Conservation (phyloP, 1,140 invertebrate species). For the Steinernema feltiae region DNA sequence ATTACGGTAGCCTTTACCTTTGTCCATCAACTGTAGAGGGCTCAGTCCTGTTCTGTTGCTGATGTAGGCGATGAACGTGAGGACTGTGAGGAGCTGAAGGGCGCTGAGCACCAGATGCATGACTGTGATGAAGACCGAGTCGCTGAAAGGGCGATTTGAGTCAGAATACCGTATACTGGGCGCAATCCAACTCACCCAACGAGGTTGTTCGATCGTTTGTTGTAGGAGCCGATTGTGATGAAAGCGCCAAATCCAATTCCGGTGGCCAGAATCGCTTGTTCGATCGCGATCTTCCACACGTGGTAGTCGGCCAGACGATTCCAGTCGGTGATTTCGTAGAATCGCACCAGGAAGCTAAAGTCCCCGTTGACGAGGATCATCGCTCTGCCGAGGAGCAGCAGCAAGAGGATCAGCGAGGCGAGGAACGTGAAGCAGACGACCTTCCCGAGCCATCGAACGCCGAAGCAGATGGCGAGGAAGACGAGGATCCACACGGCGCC, state of each 20-base stretch:
- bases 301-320: constrained; percentile 47
- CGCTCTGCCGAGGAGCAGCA: constrained; percentile 2
- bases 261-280: constrained; percentile 54
- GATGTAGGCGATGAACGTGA: constrained; percentile 47
- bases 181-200: constrained; percentile 40
- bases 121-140: constrained; percentile 50
- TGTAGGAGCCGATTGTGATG: constrained; percentile 56
- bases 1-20: too few relatives aligned
- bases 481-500: constrained; percentile 51
- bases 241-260: constrained; percentile 58
- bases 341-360: constrained; percentile 22
- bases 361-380: not conserved
- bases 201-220: constrained; percentile 55
- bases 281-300: constrained; percentile 53
- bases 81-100: constrained; percentile 45
- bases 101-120: constrained; percentile 42
- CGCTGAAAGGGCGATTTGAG: constrained; percentile 42
- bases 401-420: not conserved
- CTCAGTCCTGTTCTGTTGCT: constrained; percentile 41
- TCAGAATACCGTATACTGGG: not conserved
- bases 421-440: constrained; percentile 27
- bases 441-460: constrained; percentile 56
- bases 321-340: constrained; percentile 52
- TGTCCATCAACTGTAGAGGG: constrained; percentile 44
- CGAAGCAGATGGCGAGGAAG: constrained; percentile 53